A percentile compares a stretch with the other conserved stretches of the same genome.
Evolutionary conservation across 2,888 invertebrate genomes (phyloP).

Genomic region (Thymelicus sylvestris): DNA sequence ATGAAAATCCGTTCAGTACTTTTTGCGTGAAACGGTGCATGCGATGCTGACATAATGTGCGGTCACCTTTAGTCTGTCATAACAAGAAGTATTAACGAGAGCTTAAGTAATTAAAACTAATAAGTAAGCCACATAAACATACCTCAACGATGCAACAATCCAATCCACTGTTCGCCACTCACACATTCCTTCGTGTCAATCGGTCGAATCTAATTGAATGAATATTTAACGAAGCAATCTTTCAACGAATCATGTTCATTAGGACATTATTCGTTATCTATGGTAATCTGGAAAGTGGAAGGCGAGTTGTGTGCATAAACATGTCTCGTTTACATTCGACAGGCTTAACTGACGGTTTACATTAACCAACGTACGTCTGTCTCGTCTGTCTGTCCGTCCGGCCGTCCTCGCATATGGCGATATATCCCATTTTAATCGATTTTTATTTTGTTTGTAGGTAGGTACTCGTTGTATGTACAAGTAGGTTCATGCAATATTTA

Average conservation of each 20-base stretch:
- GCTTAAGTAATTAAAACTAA: no score
- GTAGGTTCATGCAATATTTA: conserved; percentile 20
- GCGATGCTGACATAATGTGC: no score
- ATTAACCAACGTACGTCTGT: conserved; percentile 13
- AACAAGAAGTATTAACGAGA: no score
- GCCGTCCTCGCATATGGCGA: conserved; percentile 10
- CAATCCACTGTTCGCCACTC: not conserved
- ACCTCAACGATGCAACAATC: not conserved
- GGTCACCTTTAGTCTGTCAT: no score
- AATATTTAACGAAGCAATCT: conserved; percentile 20
- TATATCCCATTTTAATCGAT: conserved; percentile 24
- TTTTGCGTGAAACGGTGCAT: no score
- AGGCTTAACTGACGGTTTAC: conserved; percentile 14
- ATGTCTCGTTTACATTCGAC: conserved; percentile 11
- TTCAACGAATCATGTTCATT: conserved; percentile 19
- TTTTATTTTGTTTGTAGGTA: conserved; percentile 21
- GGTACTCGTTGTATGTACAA: not conserved
- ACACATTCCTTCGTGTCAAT: not conserved
- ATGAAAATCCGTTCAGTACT: no score
- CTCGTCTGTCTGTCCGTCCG: conserved; percentile 14
- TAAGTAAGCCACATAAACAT: no score
- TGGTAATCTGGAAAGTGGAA: conserved; percentile 14
- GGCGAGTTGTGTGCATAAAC: conserved; percentile 7
- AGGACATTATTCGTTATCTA: conserved; percentile 19
- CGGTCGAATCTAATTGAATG: conserved; percentile 13